Evolutionary conservation across 2,113 vertebrate species (phyloP).

Genomic region (Ceyx cyanopectus): DNA sequence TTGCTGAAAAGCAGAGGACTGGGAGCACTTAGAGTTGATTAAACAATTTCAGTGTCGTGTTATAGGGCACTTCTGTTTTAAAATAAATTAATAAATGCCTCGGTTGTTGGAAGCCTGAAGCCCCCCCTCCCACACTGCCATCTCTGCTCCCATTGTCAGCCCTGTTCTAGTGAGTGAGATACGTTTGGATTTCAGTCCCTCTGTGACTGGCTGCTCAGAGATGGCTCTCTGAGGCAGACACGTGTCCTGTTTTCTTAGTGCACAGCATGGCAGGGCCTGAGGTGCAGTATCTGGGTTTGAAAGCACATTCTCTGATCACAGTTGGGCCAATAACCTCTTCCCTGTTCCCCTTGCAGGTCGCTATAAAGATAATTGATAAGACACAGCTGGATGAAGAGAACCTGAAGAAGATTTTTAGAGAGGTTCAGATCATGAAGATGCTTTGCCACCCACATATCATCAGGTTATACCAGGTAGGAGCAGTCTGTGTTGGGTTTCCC

Average conservation of each 20-base stretch:
- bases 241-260: rapidly evolving
- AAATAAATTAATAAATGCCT: background rate
- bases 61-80: background rate
- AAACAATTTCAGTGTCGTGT: background rate
- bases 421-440: slow-evolving; percentile 99
- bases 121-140: background rate
- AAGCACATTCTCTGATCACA: rapidly evolving
- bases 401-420: slow-evolving; percentile 98
- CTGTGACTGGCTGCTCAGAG: background rate
- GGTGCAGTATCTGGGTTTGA: rapidly evolving
- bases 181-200: background rate
- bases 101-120: background rate
- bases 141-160: background rate
- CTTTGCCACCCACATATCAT: slow-evolving; percentile 98
- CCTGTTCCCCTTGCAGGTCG: slow-evolving; percentile 82
- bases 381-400: slow-evolving; percentile 98
- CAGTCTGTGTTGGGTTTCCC: rapidly evolving
- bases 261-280: too few species aligned
- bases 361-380: slow-evolving; percentile 99
- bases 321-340: background rate
- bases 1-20: background rate
- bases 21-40: background rate
- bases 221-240: background rate
- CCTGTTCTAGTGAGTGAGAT: background rate
- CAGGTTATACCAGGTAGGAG: slow-evolving; percentile 93